Evolutionary conservation across 1,140 invertebrate genomes (phyloP).

Genomic region (Sweltsa coloradensis): DNA sequence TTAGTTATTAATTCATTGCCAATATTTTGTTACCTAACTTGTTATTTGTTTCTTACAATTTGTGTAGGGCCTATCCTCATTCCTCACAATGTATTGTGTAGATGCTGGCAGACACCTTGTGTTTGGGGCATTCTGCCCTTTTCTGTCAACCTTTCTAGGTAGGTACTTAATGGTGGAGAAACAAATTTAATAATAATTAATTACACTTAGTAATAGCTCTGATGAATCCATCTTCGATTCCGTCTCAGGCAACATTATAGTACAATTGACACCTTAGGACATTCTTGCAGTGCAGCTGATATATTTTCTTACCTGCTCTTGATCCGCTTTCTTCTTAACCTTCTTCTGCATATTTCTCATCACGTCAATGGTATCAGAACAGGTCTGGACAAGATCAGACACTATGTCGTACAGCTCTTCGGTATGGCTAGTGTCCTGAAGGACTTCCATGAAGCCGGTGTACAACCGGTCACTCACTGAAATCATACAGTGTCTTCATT

Average conservation of each 20-base stretch:
- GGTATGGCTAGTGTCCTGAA: slow-evolving; percentile 36
- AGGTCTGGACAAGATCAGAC: slow-evolving; percentile 40
- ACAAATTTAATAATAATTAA: neutral
- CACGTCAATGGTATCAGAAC: slow-evolving; percentile 35
- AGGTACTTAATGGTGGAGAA: neutral
- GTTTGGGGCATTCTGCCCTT: no score
- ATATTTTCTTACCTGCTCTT: slow-evolving; percentile 3
- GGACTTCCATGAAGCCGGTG: slow-evolving; percentile 42
- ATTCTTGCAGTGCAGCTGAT: no score
- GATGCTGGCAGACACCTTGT: no score
- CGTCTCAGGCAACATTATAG: no score
- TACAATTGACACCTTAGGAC: no score
- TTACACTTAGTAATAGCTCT: neutral
- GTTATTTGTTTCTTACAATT: no score
- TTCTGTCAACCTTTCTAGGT: no score
- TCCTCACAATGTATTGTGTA: no score
- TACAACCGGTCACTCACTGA: slow-evolving; percentile 37
- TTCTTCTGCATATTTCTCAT: slow-evolving; percentile 30
- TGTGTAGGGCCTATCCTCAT: no score
- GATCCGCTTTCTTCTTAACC: slow-evolving; percentile 16
- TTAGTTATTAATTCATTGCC: no score
- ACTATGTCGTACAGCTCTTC: slow-evolving; percentile 41
- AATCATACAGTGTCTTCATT: no score
- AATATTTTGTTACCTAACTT: no score
- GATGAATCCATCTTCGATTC: slow-evolving; percentile 10